Base-by-base conservation (phyloP, 2,888 invertebrate species). In the Polymixis flavicincta region DNA sequence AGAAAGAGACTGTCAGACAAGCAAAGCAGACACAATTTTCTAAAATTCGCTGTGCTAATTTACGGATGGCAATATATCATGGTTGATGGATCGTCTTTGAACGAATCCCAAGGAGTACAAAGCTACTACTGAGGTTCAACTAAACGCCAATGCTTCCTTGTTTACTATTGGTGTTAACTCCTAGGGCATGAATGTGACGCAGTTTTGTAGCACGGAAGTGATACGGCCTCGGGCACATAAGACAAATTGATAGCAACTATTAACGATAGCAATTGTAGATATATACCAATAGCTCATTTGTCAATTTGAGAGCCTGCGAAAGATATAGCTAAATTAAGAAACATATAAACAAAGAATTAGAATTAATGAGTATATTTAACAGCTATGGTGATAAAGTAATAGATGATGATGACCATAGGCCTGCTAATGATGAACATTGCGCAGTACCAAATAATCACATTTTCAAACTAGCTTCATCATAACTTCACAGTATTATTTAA, bases 231-330 rank as follows among this genome's bases (percentile, higher is more conserved):
- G 69, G 72, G 72, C 75, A 71, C 64, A 68, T 54, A 32, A 73
- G 85, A 87, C 74, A 76, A 71, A 86, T 83, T 78, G 80, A 84
- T 87, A 86, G 78, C 82, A 77, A 78, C 72, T n/a, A 61, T 80
- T 75, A 65, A 57, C 71, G 73, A 75, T 77, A 45, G 60, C 74
- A 69, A 78, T 57, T 79, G 75, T 3, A 48, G 74, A 78, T 71
- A 54, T 57, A 37, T 45, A 45, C 11, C 1, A 13, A 25, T 63
- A 0, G 28, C 19, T 54, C 32, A 28, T 22, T 64, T 50, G 32
- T 17, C n/a, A 50, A 32, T 22, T 57, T 54, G 4, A 63, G 22
- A 66, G 37, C 6, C 37, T 37, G 37, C 7, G 11, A 66, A 11
- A 55, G 8, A 17, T 48, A 8, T 28, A 48, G 13, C 25, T 0